These are phyloP conservation scores for Mesoclemmys tuberculata DNA, from an alignment of 2,113 vertebrate species.

Conservation along the genomic window DNA sequence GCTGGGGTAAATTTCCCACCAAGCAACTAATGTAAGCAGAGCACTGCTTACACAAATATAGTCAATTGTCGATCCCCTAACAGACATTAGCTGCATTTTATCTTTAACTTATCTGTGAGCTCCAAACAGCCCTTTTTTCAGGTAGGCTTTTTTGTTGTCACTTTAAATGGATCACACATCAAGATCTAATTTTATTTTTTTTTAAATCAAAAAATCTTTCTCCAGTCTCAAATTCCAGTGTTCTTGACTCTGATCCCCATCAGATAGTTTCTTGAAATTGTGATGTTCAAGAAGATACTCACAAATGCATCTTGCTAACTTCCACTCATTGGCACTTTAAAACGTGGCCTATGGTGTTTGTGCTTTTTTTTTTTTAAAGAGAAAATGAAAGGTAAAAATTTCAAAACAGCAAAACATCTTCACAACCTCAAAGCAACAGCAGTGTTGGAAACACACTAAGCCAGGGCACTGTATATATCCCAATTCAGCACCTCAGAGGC, in stretches of 20 bases:
- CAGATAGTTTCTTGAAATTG: neutral
- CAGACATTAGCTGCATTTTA: neutral
- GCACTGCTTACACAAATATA: rapidly evolving
- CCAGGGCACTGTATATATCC: neutral
- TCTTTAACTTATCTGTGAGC: neutral
- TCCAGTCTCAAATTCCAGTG: neutral
- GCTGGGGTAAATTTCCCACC: neutral
- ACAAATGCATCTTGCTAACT: neutral
- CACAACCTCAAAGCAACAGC: neutral
- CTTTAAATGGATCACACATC: neutral
- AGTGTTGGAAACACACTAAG: neutral
- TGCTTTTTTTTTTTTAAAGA: too few species aligned
- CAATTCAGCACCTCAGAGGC: neutral
- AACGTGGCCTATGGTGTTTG: too few species aligned
- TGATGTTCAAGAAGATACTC: neutral
- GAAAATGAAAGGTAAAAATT: neutral
- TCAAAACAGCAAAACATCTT: constrained; percentile 29
- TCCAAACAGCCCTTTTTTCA: neutral
- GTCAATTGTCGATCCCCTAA: neutral
- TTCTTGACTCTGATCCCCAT: neutral
- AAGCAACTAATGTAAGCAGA: neutral
- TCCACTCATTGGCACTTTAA: neutral
- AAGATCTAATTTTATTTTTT: neutral
- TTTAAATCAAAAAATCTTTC: neutral
- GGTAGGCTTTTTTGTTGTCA: neutral